Conservation (phyloP, 2,888 invertebrate genomes). For the Polymixis lichenea region DNA sequence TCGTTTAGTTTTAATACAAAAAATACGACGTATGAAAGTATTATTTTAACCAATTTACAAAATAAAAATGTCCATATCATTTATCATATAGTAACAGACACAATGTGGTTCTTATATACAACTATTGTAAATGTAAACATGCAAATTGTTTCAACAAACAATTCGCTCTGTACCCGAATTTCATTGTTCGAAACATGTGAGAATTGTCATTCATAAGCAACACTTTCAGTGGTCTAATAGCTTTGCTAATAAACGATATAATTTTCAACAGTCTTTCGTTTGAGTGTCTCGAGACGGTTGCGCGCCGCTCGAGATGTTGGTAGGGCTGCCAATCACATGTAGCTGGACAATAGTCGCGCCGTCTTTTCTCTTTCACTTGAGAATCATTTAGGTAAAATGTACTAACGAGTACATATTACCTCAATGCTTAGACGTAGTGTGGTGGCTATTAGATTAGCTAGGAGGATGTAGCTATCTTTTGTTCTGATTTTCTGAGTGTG, state of each 20-base stretch:
- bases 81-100: no score
- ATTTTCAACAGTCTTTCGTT: conserved; percentile 59
- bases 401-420: no score
- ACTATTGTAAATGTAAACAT: neutral
- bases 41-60: no score
- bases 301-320: conserved; percentile 6
- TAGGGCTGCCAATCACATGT: conserved; percentile 16
- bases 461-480: no score
- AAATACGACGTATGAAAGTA: no score
- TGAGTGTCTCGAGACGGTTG: conserved; percentile 32
- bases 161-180: no score
- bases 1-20: no score
- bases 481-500: no score
- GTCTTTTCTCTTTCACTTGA: neutral
- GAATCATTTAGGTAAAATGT: no score
- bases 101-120: no score
- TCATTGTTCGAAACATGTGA: conserved; percentile 1
- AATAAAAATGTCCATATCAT: no score
- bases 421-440: neutral
- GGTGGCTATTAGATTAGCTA: no score
- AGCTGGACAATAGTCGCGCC: neutral
- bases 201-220: conserved; percentile 12
- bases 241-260: conserved; percentile 57
- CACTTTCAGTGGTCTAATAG: conserved; percentile 57
- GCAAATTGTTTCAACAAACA: neutral